phyloP scores from a whole-genome alignment of 1,140 invertebrate genomes.

The Zaprionus camerounensis region DNA sequence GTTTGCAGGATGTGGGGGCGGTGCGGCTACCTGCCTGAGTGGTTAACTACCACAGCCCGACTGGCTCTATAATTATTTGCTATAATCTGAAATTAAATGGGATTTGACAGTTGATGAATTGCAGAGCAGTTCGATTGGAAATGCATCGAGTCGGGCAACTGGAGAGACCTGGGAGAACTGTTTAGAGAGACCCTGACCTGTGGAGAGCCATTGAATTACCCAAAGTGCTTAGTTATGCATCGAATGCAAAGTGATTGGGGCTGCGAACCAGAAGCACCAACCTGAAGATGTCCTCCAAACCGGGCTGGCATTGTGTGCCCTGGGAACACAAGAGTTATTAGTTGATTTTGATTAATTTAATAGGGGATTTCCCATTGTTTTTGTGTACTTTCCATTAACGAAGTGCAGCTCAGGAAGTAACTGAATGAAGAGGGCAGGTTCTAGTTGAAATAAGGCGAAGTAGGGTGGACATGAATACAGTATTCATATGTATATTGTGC shows the following conservation, averaged over 20 bases:
- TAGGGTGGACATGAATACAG: not conserved
- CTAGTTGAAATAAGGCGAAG: not conserved
- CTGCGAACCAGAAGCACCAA: slow-evolving; percentile 8
- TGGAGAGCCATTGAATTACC: slow-evolving; percentile 32
- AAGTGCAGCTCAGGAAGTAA: not conserved
- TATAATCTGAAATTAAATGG: slow-evolving; percentile 78
- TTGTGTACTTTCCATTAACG: slow-evolving; percentile 11
- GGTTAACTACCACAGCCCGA: slow-evolving; percentile 4
- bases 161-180: slow-evolving; percentile 1
- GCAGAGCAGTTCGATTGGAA: slow-evolving; percentile 70
- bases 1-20: not conserved
- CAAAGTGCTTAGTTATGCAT: slow-evolving; percentile 48
- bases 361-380: slow-evolving; percentile 25
- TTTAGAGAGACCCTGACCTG: not conserved
- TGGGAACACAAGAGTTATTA: slow-evolving; percentile 23
- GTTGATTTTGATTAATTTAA: slow-evolving; percentile 45
- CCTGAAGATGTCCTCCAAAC: slow-evolving; percentile 21
- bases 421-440: not conserved
- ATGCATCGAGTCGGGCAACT: slow-evolving; percentile 54
- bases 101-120: slow-evolving; percentile 81
- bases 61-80: slow-evolving; percentile 72
- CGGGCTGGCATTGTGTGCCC: slow-evolving; percentile 13
- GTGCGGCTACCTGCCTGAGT: slow-evolving; percentile 25
- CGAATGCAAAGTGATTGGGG: slow-evolving; percentile 24
- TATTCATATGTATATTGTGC: not conserved